Conservation (phyloP, 2,797 vertebrate species). For the Pachyuromys duprasi region DNA sequence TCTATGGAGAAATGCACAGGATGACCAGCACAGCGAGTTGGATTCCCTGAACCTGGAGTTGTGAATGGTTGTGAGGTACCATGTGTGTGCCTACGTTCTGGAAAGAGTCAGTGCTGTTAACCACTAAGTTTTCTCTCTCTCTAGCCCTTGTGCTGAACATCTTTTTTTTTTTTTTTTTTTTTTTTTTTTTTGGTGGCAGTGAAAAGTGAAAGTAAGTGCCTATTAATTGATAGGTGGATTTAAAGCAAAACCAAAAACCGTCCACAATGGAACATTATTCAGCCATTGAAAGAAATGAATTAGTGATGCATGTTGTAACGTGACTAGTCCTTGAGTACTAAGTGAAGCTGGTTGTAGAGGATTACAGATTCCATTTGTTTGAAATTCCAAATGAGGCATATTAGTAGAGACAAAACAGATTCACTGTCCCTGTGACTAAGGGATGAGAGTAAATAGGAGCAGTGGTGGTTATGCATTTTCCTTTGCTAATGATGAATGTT, state of each 20-base stretch:
- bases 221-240: neutral
- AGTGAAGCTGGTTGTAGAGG: neutral
- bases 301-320: neutral
- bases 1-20: no score
- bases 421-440: neutral
- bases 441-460: neutral
- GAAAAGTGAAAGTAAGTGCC: slow-evolving; percentile 47
- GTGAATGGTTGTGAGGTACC: neutral
- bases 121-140: neutral
- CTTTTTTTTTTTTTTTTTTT: neutral
- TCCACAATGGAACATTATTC: neutral
- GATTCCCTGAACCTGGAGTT: neutral
- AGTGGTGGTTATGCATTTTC: neutral
- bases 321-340: neutral
- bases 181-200: neutral
- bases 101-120: neutral
- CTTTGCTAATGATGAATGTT: slow-evolving; percentile 26
- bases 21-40: neutral
- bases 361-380: neutral
- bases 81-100: neutral
- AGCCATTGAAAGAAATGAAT: slow-evolving; percentile 23
- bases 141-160: neutral
- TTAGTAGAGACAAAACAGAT: neutral
- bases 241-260: neutral
- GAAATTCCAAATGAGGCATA: slow-evolving; percentile 18